These are phyloP conservation scores for Ammospiza caudacuta DNA, from an alignment of 2,113 vertebrate species.

Conservation along the genomic window DNA sequence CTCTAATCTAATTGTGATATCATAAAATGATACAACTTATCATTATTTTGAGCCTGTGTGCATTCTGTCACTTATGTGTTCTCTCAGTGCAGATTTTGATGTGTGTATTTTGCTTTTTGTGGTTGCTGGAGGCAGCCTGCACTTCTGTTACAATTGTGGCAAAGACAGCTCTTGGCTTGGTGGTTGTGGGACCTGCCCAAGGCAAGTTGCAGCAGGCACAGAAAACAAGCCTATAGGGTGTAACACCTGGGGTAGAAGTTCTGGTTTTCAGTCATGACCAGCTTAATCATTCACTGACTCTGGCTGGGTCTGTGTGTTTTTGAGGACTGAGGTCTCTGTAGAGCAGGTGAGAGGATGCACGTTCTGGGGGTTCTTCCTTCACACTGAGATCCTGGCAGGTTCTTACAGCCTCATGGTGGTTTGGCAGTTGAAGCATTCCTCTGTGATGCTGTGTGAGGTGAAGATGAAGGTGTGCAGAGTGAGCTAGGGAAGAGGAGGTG, in stretches of 20 bases:
- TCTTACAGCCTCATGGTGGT: accelerated
- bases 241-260: background rate
- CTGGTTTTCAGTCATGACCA: background rate
- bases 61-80: background rate
- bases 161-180: background rate
- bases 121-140: background rate
- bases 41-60: background rate
- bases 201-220: background rate
- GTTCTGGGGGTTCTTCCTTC: accelerated
- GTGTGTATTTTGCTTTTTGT: background rate
- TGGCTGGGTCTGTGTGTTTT: background rate
- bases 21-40: background rate
- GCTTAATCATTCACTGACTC: background rate
- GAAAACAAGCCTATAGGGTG: background rate
- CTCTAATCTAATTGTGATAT: background rate
- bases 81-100: background rate
- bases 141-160: background rate
- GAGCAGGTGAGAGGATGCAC: background rate
- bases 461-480: background rate
- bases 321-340: background rate
- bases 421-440: background rate
- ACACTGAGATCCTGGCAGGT: background rate
- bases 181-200: background rate
- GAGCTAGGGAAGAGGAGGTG: background rate
- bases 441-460: background rate